A percentile compares a stretch with the other conserved stretches of the same genome.
These are phyloP conservation scores for Carapus acus DNA, from an alignment of 2,797 vertebrate genomes.

Conservation along the genomic window DNA sequence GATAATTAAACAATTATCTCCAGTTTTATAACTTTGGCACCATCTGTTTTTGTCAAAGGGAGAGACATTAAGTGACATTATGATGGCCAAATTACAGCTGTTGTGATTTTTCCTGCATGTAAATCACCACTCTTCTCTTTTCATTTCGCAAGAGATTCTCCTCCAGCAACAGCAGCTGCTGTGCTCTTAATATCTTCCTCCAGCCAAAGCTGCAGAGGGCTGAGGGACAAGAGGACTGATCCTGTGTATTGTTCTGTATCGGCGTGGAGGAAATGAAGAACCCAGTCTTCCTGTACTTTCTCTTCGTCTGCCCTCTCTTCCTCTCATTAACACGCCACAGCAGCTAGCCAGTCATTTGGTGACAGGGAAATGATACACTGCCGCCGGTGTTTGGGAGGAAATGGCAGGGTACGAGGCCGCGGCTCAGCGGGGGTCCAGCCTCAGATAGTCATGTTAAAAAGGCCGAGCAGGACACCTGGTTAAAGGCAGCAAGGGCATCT, in stretches of 20 bases:
- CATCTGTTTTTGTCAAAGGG: conserved; percentile 6
- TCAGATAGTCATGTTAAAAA: conserved; percentile 85
- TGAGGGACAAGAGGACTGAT: conserved; percentile 75
- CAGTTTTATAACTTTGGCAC: conserved; percentile 1
- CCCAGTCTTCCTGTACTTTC: conserved; percentile 75
- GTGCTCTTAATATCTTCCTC: conserved; percentile 92
- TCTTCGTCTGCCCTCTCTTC: conserved; percentile 87
- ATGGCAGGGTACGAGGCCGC: conserved; percentile 85
- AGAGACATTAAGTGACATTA: conserved; percentile 29
- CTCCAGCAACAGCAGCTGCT: conserved; percentile 86
- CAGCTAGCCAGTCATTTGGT: conserved; percentile 92
- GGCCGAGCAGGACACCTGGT: conserved; percentile 72
- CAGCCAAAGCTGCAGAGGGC: conserved; percentile 82
- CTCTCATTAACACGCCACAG: conserved; percentile 80
- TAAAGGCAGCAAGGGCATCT: conserved; percentile 59
- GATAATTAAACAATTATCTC: background rate
- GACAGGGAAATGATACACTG: conserved; percentile 98
- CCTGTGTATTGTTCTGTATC: conserved; percentile 74
- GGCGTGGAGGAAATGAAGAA: conserved; percentile 50
- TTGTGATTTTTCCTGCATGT: conserved; percentile 17
- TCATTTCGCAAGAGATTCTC: conserved; percentile 59
- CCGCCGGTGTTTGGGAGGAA: conserved; percentile 88
- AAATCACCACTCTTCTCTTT: conserved; percentile 49
- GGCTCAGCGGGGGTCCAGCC: conserved; percentile 83
- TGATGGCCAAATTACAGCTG: conserved; percentile 45